Conservation (phyloP, 1,140 invertebrate species). For the Drosophila nigromelanica region DNA sequence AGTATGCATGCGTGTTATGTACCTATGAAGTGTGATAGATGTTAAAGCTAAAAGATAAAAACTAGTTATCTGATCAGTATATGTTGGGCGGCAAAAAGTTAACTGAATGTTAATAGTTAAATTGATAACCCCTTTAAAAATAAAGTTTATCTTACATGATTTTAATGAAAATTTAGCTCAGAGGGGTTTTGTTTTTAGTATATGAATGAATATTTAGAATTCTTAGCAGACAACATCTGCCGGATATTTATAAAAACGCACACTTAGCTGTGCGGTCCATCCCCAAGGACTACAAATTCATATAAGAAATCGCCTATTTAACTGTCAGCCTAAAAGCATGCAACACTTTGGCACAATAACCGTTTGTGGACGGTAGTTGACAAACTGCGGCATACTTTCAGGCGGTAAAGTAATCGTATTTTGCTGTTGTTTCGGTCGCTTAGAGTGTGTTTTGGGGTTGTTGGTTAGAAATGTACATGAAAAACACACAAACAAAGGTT, state of each 20-base stretch:
- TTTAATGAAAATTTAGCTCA: too few relatives aligned
- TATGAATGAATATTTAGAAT: too few relatives aligned
- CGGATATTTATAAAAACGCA: too few relatives aligned
- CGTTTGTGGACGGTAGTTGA: background rate
- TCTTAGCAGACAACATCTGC: too few relatives aligned
- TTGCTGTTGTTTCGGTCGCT: background rate
- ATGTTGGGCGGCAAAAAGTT: too few relatives aligned
- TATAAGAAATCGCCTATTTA: conserved; percentile 3
- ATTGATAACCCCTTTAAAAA: background rate
- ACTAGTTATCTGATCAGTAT: too few relatives aligned
- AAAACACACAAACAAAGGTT: conserved; percentile 50
- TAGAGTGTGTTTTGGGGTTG: conserved; percentile 18
- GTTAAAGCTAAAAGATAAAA: too few relatives aligned
- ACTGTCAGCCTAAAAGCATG: conserved; percentile 29
- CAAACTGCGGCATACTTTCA: conserved; percentile 28
- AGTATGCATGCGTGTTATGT: background rate
- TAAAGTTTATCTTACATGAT: too few relatives aligned
- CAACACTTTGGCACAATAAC: conserved; percentile 15
- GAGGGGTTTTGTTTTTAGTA: too few relatives aligned
- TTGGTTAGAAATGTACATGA: conserved; percentile 41
- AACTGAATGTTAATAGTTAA: too few relatives aligned
- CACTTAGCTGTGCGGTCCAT: background rate
- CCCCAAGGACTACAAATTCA: background rate
- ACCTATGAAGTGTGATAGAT: too few relatives aligned
- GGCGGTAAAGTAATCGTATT: conserved; percentile 8